Percentiles rank a stretch among this genome's conserved stretches.
Conservation (phyloP, 2,797 vertebrate genomes). For the Cirrhinus molitorella region DNA sequence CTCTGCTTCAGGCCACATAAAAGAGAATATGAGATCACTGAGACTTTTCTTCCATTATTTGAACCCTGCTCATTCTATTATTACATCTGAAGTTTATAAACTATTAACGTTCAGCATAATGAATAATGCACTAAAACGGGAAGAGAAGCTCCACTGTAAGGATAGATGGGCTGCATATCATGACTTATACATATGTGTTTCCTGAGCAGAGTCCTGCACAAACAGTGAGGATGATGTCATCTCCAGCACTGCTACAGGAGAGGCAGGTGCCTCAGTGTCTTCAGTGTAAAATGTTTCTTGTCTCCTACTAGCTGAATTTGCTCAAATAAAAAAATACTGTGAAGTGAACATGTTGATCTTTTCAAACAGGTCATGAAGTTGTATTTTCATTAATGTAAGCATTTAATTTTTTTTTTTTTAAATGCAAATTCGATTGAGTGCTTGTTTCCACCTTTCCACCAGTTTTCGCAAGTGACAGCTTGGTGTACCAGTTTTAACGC, state of each 20-base stretch:
- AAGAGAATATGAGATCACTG: constrained; percentile 49
- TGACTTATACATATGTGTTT: constrained; percentile 88
- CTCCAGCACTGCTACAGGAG: constrained; percentile 90
- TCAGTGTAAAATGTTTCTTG: constrained; percentile 91
- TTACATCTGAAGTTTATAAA: constrained; percentile 65
- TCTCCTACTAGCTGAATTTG: not conserved
- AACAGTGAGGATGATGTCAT: constrained; percentile 96
- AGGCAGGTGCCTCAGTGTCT: constrained; percentile 93
- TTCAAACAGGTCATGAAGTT: not conserved
- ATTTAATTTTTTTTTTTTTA: not conserved
- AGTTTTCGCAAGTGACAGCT: too few species aligned
- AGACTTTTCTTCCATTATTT: constrained; percentile 45
- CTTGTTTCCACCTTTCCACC: too few species aligned
- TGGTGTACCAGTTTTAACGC: too few species aligned
- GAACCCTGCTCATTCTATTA: constrained; percentile 58
- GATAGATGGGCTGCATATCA: constrained; percentile 27
- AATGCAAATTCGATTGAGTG: not conserved
- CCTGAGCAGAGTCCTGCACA: constrained; percentile 94
- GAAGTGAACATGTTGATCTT: not conserved
- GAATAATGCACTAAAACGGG: constrained; percentile 64
- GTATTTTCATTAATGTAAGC: constrained; percentile 33
- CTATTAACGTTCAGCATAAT: constrained; percentile 64
- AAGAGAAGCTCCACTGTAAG: constrained; percentile 53
- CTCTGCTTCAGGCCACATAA: constrained; percentile 39
- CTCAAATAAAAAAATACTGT: constrained; percentile 38